A percentile compares a stretch with the other conserved stretches of the same genome.
Evolutionary conservation across 2,888 invertebrate species (phyloP).

Genomic region (Drosophila phalerata): DNA sequence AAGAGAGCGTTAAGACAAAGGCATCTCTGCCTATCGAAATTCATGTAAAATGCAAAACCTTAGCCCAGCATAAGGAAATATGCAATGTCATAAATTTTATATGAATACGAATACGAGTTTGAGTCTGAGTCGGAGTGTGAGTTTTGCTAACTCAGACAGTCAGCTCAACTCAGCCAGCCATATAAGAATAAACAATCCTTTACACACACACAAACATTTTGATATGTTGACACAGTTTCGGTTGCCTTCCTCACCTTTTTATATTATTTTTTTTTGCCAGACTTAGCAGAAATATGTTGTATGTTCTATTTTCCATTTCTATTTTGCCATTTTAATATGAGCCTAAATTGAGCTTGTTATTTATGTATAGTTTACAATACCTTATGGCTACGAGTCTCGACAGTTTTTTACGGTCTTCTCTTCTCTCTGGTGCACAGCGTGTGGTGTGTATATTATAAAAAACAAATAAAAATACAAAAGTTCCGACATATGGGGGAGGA

Average conservation of each 20-base stretch:
- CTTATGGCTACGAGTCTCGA: slow-evolving; percentile 58
- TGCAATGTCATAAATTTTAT: slow-evolving; percentile 77
- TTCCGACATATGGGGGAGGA: slow-evolving; percentile 20
- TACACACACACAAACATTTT: slow-evolving; percentile 34
- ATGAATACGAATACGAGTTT: slow-evolving; percentile 47
- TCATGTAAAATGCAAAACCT: slow-evolving; percentile 73
- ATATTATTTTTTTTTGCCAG: slow-evolving; percentile 38
- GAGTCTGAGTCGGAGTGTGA: slow-evolving; percentile 21
- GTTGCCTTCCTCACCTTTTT: slow-evolving; percentile 11
- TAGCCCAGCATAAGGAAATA: slow-evolving; percentile 71
- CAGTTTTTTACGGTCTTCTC: slow-evolving; percentile 30
- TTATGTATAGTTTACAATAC: slow-evolving; percentile 77
- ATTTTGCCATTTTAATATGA: slow-evolving; percentile 76
- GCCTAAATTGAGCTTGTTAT: slow-evolving; percentile 78
- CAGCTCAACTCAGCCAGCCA: slow-evolving; percentile 36
- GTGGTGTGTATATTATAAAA: slow-evolving; percentile 27
- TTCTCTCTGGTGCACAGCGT: slow-evolving; percentile 57
- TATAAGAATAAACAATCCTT: slow-evolving; percentile 69
- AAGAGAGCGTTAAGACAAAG: slow-evolving; percentile 69
- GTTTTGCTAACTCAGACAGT: slow-evolving; percentile 37
- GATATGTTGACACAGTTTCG: slow-evolving; percentile 73
- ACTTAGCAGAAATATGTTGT: slow-evolving; percentile 64
- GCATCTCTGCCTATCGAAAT: slow-evolving; percentile 56
- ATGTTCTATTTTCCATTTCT: slow-evolving; percentile 43
- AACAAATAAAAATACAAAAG: slow-evolving; percentile 28